Evolutionary conservation across 2,888 invertebrate species (phyloP), one percentile per base, ranked within the genome.

Genomic region (Notocelia uddmanniana): DNA sequence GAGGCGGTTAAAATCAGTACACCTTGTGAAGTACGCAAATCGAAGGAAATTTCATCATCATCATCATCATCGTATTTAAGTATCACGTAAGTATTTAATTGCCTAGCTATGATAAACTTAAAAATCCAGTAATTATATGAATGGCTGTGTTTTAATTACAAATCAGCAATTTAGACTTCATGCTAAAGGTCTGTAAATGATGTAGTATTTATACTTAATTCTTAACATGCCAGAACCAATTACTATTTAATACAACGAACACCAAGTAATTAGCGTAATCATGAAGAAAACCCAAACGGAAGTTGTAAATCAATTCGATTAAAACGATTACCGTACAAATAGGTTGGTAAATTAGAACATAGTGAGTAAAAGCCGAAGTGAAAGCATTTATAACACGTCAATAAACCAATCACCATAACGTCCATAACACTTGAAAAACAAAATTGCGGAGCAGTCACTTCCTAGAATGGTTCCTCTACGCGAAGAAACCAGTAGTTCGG

Each of bases 391-490:
- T 79, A 79, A 80, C 79, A 83, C 78, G 82, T 81, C 82, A 82
- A 86, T 87, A 86, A 79, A 86, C 82, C 82, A 78, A 82, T 82
- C 77, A 83, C 80, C 80, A 68, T 72, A 78, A 78, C 78, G 79
- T 83, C 85, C 86, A 88, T 87, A 83, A 84, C 82, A 85, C 83
- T 84, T 80, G 77, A 73, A 84, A 86, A 85, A 87, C n/a, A 87
- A 81, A 77, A 79, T 78, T 76, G 76, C 80, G 79, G 77, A 78
- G 82, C 84, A 86, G 45, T n/a, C 85, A 87, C 83, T 85, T 86
- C 84, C 80, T 81, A 84, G 83, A 85, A 85, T 84, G 82, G 80
- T 86, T 85, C 83, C 80, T 81, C 78, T 57, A 41, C 11, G 34
- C 64, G 52, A 64, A 37, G 21, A 64, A 64, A 63, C 63, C 50